Evolutionary conservation across 2,888 invertebrate species (phyloP).

Genomic region (Calameuta idolon): DNA sequence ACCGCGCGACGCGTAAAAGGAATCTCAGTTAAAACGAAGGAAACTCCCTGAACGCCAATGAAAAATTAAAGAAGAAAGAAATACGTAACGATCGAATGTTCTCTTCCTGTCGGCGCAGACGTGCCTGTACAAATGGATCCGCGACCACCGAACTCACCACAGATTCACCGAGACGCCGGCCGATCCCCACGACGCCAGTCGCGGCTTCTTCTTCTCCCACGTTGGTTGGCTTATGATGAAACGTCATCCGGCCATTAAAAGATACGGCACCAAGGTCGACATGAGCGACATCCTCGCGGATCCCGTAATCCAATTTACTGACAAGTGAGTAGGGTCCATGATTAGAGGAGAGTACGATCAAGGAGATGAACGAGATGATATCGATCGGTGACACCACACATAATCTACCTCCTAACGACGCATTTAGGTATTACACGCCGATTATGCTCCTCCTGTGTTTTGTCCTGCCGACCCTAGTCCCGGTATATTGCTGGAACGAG

Average conservation of each 20-base stretch:
- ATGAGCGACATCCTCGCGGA: conserved; percentile 85
- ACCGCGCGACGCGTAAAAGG: too few relatives aligned
- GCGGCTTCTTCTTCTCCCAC: conserved; percentile 94
- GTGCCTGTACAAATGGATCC: conserved; percentile 56
- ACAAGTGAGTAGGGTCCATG: conserved; percentile 71
- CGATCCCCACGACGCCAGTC: conserved; percentile 84
- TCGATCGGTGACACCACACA: neutral
- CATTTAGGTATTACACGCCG: conserved; percentile 68
- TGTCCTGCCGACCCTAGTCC: conserved; percentile 70
- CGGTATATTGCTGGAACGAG: conserved; percentile 73
- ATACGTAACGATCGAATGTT: too few relatives aligned
- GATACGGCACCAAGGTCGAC: conserved; percentile 83
- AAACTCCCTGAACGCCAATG: too few relatives aligned
- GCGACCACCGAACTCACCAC: conserved; percentile 79
- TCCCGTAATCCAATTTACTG: conserved; percentile 83
- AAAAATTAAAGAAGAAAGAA: too few relatives aligned
- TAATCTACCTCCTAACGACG: neutral
- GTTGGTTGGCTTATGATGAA: conserved; percentile 94
- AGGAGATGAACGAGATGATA: neutral
- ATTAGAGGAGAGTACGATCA: neutral
- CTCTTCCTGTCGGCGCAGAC: conserved; percentile 41
- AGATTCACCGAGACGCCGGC: conserved; percentile 82
- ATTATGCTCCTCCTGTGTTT: conserved; percentile 70
- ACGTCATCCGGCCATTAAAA: conserved; percentile 88
- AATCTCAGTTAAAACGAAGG: too few relatives aligned